Percentiles rank a stretch among this genome's conserved stretches.
These are phyloP conservation scores for Pristionchus japonicus DNA, from an alignment of 2,888 invertebrate genomes.

Conservation along the genomic window DNA sequence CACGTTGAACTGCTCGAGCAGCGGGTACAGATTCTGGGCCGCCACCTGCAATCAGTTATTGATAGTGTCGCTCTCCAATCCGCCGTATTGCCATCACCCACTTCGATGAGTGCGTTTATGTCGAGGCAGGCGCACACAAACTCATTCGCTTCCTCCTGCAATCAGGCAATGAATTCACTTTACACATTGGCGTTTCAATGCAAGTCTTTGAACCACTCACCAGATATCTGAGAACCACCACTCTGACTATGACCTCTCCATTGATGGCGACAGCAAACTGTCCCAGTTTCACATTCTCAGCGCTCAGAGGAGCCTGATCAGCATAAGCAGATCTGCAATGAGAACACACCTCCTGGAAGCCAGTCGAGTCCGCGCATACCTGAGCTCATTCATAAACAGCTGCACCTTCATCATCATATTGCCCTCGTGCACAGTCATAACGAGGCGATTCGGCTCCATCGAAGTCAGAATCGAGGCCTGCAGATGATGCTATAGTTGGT, in stretches of 20 bases:
- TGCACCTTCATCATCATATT: not conserved
- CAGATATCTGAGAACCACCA: not conserved
- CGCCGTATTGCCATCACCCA: not conserved
- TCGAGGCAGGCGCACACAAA: slow-evolving; percentile 15
- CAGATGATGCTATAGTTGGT: not conserved
- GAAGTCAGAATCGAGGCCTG: not conserved
- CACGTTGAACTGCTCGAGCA: not conserved
- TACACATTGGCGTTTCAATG: not conserved
- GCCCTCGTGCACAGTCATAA: not conserved
- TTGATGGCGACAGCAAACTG: slow-evolving; percentile 26
- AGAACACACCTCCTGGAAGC: not conserved
- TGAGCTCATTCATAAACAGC: not conserved
- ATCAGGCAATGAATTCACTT: not conserved
- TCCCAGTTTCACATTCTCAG: not conserved
- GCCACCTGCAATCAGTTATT: slow-evolving; percentile 7
- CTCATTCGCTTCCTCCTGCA: not conserved
- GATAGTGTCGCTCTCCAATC: not conserved
- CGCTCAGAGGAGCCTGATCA: not conserved
- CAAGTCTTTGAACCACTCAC: too few species aligned
- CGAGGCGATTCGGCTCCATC: not conserved
- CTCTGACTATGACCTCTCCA: not conserved
- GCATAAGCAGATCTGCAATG: not conserved
- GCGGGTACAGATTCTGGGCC: not conserved
- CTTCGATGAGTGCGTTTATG: slow-evolving; percentile 7
- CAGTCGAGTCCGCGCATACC: not conserved